Base-by-base conservation (phyloP, 2,888 invertebrate genomes). In the Himalopsyche kuldschensis region DNA sequence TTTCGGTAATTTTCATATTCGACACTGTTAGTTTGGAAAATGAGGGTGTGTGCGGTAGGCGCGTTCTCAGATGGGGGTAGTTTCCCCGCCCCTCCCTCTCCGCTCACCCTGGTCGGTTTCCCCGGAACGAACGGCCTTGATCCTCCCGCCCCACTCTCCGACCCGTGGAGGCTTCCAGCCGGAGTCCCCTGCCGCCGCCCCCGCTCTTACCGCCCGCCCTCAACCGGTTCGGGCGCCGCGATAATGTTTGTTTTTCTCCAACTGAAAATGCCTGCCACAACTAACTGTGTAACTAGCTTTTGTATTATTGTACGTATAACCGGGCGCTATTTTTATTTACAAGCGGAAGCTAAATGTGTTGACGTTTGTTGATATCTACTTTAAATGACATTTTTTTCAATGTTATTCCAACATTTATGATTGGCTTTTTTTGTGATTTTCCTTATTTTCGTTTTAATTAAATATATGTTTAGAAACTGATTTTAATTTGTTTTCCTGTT, bases 201-300 rank as follows among this genome's bases (percentile, higher is more conserved):
- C 24, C 46, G 69, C 69, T 3, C 24, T 2, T 27, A 15, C 75
- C 31, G 20, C 46, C 15, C 15, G 1, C 41, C 41, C 41, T 1
- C 41, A 41, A 63, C 81, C 76, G 76, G 75, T 32, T 81, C 55
- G 82, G 80, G 82, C 82, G 79, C 78, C 81, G 78, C 79, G 83
- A 81, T 84, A 84, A 84, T 85, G 86, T 85, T 85, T 85, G 86
- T 85, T 85, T 85, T 85, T 82, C 85, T 48, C 27, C 69, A 27
- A 69, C 69, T 69, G 69, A 69, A 69, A 69, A 69, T 69, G 69
- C 69, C 69, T 69, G 69, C 27, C 69, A 69, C 69, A 69, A 69
- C 69, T 69, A 27, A 69, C 15, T 27, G 69, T 69, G 30, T 69
- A 27, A 30, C 69, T 69, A 69, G 69, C 69, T 69, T 69, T 69